phyloP scores from a whole-genome alignment of 2,113 vertebrate genomes.

The Phrynosoma blainvillii region DNA sequence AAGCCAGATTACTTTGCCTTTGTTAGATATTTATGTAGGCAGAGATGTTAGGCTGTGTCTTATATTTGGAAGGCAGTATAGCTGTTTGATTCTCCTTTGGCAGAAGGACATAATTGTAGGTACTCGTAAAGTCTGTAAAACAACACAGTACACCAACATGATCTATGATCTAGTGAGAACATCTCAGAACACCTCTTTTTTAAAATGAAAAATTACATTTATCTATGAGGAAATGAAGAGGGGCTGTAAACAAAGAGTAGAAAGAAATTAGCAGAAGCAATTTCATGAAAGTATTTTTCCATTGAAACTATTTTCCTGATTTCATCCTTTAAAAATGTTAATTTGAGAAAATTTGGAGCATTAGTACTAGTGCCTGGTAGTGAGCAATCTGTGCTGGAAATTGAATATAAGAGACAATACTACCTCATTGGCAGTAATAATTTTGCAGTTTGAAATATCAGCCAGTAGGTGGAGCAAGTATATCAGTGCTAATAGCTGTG shows the following conservation, averaged over 20 bases:
- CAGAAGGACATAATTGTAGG: too few species aligned
- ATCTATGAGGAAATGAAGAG: not conserved
- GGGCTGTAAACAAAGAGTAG: not conserved
- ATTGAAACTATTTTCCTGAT: not conserved
- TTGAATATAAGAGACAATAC: not conserved
- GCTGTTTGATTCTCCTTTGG: too few species aligned
- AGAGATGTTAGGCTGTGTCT: too few species aligned
- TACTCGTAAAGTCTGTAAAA: too few species aligned
- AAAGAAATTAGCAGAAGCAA: not conserved
- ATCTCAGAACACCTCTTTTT: too few species aligned
- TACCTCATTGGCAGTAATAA: not conserved
- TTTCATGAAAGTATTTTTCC: not conserved
- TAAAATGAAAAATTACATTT: not conserved
- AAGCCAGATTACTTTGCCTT: not conserved
- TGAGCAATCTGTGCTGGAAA: not conserved
- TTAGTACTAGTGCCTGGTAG: not conserved
- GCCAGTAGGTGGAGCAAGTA: slow-evolving; percentile 64
- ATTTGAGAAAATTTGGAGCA: not conserved
- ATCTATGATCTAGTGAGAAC: not conserved
- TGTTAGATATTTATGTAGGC: too few species aligned
- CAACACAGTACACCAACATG: not conserved
- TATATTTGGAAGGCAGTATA: too few species aligned
- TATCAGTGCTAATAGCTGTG: not conserved
- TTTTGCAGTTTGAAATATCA: not conserved
- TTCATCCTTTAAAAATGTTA: not conserved